phyloP scores from a whole-genome alignment of 2,797 vertebrate genomes.

The Orestias chungarensis region DNA sequence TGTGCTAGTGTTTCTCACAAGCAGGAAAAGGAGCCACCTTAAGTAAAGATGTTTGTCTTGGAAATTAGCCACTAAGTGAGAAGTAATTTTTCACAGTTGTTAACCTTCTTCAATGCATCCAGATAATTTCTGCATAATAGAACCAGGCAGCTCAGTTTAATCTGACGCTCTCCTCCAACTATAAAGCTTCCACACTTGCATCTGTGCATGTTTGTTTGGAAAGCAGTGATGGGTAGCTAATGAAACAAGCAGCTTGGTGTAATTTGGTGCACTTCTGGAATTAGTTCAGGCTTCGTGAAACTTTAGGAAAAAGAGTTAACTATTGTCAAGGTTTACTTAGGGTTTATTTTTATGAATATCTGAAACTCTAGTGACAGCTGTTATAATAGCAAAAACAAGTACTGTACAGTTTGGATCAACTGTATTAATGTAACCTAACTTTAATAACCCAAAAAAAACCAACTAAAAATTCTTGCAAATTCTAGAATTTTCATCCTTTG shows the following conservation, averaged over 20 bases:
- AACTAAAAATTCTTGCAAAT: no score
- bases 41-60: slow-evolving; percentile 48
- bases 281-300: slow-evolving; percentile 8
- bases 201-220: slow-evolving; percentile 17
- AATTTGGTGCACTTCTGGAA: slow-evolving; percentile 30
- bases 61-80: slow-evolving; percentile 55
- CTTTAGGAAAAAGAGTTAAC: not conserved
- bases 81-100: slow-evolving; percentile 50
- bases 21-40: slow-evolving; percentile 7
- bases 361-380: not conserved
- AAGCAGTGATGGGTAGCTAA: slow-evolving; percentile 46
- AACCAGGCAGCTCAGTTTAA: slow-evolving; percentile 42
- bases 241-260: slow-evolving; percentile 32
- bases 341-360: slow-evolving; percentile 2
- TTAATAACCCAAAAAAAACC: no score
- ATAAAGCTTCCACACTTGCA: slow-evolving; percentile 26
- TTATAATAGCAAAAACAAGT: not conserved
- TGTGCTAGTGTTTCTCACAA: no score
- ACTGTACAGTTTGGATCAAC: not conserved
- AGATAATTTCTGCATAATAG: slow-evolving; percentile 58
- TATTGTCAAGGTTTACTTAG: slow-evolving; percentile 10
- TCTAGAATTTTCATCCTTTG: no score
- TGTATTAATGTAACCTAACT: no score
- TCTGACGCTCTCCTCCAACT: slow-evolving; percentile 36
- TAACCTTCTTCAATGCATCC: slow-evolving; percentile 41